These are phyloP conservation scores for Lepidurus arcticus DNA, from an alignment of 1,140 invertebrate genomes.

Conservation along the genomic window DNA sequence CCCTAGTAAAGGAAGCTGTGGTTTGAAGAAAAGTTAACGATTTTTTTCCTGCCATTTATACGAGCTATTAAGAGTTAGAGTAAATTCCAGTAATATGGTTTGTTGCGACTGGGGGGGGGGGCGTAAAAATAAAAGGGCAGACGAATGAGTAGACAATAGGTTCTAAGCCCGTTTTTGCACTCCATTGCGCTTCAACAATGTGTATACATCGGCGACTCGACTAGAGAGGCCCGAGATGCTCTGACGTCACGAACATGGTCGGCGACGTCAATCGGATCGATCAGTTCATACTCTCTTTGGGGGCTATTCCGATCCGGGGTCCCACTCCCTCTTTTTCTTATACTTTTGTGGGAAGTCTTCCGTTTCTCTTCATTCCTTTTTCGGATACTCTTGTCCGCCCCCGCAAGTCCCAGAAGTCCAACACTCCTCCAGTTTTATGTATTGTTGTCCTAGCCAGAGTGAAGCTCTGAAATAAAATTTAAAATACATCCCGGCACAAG, in stretches of 20 bases:
- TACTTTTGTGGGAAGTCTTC: not conserved
- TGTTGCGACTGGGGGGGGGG: not conserved
- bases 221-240: not conserved
- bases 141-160: not conserved
- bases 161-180: not conserved
- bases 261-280: not conserved
- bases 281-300: not conserved
- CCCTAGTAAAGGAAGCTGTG: not conserved
- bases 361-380: not conserved
- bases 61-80: not conserved
- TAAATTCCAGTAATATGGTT: not conserved
- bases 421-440: not conserved
- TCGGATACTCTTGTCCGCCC: not conserved
- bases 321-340: not conserved
- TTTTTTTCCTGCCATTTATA: not conserved
- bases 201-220: not conserved
- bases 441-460: not conserved
- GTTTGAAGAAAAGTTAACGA: not conserved
- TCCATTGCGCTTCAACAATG: not conserved
- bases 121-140: not conserved
- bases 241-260: not conserved
- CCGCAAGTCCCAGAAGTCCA: not conserved
- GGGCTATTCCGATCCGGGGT: conserved; percentile 1
- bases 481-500: too few relatives aligned
- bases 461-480: not conserved